Evolutionary conservation across 1,140 invertebrate species (phyloP).

Genomic region (Melitaea cinxia): DNA sequence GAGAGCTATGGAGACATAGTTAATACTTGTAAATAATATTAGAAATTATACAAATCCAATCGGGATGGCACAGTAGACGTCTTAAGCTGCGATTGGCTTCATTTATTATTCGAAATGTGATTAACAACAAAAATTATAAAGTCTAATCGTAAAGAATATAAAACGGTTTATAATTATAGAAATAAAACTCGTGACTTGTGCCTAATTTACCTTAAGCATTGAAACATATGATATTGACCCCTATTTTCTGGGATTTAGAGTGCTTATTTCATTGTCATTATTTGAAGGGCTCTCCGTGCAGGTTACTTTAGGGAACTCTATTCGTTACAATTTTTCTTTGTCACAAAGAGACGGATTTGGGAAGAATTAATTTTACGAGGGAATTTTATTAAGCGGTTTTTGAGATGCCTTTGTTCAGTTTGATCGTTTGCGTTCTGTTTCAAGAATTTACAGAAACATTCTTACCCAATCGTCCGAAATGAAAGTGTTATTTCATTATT

Average conservation of each 20-base stretch:
- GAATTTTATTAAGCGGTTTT: slow-evolving; percentile 73
- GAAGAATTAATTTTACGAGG: slow-evolving; percentile 66
- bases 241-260: slow-evolving; percentile 28
- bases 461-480: not conserved
- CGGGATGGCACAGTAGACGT: too few relatives aligned
- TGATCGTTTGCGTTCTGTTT: slow-evolving; percentile 33
- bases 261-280: slow-evolving; percentile 25
- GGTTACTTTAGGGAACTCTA: slow-evolving; percentile 65
- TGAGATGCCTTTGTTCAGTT: slow-evolving; percentile 52
- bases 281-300: slow-evolving; percentile 51
- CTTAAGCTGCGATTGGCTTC: too few relatives aligned
- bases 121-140: too few relatives aligned
- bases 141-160: not conserved
- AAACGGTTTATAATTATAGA: not conserved
- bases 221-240: slow-evolving; percentile 32
- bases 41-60: too few relatives aligned
- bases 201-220: slow-evolving; percentile 25
- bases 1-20: too few relatives aligned
- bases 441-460: slow-evolving; percentile 15
- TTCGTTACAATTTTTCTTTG: slow-evolving; percentile 80
- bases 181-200: slow-evolving; percentile 32
- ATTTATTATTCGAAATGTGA: too few relatives aligned
- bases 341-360: slow-evolving; percentile 77
- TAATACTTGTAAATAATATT: too few relatives aligned
- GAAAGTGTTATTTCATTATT: not conserved